A percentile compares a stretch with the other conserved stretches of the same genome.
These are phyloP conservation scores for Synanthedon formicaeformis DNA, from an alignment of 2,888 invertebrate species.

Conservation along the genomic window DNA sequence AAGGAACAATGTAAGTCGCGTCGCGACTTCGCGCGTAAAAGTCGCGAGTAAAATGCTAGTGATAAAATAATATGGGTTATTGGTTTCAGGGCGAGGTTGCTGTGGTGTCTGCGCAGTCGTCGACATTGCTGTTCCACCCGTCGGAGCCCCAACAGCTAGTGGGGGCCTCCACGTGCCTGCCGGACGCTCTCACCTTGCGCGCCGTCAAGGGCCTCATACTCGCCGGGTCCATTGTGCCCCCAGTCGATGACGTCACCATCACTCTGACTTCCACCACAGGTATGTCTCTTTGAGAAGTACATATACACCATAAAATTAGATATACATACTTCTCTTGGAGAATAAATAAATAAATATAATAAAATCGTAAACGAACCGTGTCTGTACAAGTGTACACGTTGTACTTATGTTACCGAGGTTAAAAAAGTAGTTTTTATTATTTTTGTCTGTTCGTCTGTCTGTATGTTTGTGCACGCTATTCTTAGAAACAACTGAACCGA, in stretches of 20 bases:
- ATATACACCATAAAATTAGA: no score
- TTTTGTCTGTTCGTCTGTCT: no score
- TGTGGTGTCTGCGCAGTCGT: conserved; percentile 76
- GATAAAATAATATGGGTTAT: background rate
- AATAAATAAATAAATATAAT: no score
- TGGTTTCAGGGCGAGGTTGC: conserved; percentile 61
- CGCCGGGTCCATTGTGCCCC: conserved; percentile 73
- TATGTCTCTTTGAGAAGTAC: background rate
- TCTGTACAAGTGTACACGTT: no score
- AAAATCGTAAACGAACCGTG: no score
- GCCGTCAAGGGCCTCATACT: conserved; percentile 76
- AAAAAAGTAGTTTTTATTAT: no score
- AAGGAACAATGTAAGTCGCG: no score
- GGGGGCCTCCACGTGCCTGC: conserved; percentile 75
- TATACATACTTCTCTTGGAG: no score
- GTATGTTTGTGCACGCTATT: no score
- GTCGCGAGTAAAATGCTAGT: background rate
- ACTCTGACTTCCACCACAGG: conserved; percentile 30
- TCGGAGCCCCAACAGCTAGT: conserved; percentile 70
- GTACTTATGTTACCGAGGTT: no score
- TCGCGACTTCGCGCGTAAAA: no score
- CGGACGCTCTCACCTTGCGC: conserved; percentile 72
- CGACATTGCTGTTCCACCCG: conserved; percentile 79
- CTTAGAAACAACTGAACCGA: no score
- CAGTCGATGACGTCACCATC: conserved; percentile 71